These are phyloP conservation scores for Zoanthus gigantus DNA, from an alignment of 92 coral and sea anemone genomes.

Conservation along the genomic window DNA sequence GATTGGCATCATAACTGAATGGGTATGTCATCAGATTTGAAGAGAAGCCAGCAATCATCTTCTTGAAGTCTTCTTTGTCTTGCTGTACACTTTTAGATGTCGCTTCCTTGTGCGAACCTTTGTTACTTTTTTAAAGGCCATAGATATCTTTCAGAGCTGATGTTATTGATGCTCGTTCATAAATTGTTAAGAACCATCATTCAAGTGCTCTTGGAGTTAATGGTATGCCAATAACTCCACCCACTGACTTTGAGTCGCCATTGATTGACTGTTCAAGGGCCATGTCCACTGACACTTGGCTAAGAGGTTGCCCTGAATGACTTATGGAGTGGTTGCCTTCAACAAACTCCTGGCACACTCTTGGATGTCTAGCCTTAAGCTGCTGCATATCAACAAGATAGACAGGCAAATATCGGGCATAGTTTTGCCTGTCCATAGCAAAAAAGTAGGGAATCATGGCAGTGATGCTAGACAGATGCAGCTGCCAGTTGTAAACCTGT, in stretches of 20 bases:
- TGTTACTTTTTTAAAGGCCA: slow-evolving; percentile 43
- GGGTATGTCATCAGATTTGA: slow-evolving; percentile 41
- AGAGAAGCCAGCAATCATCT: slow-evolving; percentile 6
- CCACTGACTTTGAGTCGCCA: not conserved
- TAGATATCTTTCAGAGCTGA: slow-evolving; percentile 49
- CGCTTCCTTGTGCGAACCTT: slow-evolving; percentile 59
- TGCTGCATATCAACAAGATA: too few relatives aligned
- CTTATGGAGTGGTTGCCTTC: too few relatives aligned
- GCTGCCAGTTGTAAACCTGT: slow-evolving; percentile 3
- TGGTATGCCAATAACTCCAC: too few relatives aligned
- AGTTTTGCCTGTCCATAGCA: too few relatives aligned
- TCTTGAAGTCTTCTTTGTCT: slow-evolving; percentile 53
- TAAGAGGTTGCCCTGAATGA: slow-evolving; percentile 36
- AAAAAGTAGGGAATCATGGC: slow-evolving; percentile 41
- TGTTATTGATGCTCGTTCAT: too few relatives aligned
- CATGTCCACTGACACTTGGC: not conserved
- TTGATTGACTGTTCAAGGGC: not conserved
- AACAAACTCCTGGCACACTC: too few relatives aligned
- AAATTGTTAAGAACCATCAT: not conserved
- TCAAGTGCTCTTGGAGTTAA: too few relatives aligned
- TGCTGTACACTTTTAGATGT: slow-evolving; percentile 32
- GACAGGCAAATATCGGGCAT: too few relatives aligned
- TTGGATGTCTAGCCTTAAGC: too few relatives aligned
- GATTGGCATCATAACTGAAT: too few relatives aligned
- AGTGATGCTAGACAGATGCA: slow-evolving; percentile 6